Evolutionary conservation across 2,797 vertebrate species (phyloP).

Genomic region (Myoxocephalus aenaeus): DNA sequence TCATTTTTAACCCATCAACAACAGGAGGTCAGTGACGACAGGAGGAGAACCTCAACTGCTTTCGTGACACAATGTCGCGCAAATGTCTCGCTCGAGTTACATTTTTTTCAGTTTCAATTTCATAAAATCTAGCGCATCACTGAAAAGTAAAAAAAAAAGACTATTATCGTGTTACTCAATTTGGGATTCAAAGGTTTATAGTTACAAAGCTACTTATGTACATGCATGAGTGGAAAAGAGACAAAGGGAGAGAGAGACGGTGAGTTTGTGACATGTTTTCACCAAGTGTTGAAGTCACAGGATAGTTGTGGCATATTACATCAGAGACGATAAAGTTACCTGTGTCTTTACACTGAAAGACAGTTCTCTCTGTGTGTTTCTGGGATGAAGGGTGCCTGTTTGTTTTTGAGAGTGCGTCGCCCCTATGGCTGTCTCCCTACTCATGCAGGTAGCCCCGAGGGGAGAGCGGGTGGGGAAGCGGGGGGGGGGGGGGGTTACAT

Average conservation of each 20-base stretch:
- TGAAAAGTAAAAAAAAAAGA: background rate
- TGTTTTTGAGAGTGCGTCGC: constrained; percentile 71
- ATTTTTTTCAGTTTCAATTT: background rate
- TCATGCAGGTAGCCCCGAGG: constrained; percentile 74
- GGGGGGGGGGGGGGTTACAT: constrained; percentile 60
- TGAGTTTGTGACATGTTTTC: constrained; percentile 28
- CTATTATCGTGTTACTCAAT: background rate
- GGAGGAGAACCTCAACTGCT: background rate
- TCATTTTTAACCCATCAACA: background rate
- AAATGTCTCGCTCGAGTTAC: background rate
- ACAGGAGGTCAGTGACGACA: background rate
- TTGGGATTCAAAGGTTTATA: constrained; percentile 10
- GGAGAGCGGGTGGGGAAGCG: constrained; percentile 37
- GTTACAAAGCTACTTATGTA: constrained; percentile 13
- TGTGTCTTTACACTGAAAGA: constrained; percentile 53
- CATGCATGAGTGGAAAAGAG: constrained; percentile 14
- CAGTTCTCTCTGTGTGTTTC: constrained; percentile 54
- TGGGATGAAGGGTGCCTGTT: constrained; percentile 71
- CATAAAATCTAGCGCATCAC: background rate
- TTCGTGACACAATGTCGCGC: background rate
- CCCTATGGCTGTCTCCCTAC: constrained; percentile 71
- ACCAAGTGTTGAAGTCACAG: constrained; percentile 56
- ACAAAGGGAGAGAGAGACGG: constrained; percentile 24
- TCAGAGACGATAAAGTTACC: constrained; percentile 73
- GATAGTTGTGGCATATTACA: constrained; percentile 65